Evolutionary conservation across 2,888 invertebrate species (phyloP), one percentile per base, ranked within the genome.

Genomic region (Orchestes rusci): DNA sequence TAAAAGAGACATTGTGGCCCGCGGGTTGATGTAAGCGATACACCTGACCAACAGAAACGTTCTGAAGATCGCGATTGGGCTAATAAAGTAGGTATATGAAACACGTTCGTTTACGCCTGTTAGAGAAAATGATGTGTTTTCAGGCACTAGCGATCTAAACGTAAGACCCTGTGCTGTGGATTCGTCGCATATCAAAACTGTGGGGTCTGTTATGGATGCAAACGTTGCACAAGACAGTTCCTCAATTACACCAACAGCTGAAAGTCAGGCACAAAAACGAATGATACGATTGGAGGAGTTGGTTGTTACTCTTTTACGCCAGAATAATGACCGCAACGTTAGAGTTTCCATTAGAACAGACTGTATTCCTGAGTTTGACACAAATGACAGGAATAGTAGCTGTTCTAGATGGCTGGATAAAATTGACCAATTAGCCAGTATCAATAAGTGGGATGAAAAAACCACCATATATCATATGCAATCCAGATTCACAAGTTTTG

Each of bases 381-480:
- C 43, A 27, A 37, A 27, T 18, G 38, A 43, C 31, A 16, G 17
- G 13, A 42, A 23, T 17, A 19, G 27, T 10, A 42, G 36, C 37
- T 42, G 42, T 17, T 16, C 36, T 20, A 39, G 19, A 31, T 42
- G 42, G 42, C 20, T 42, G 27, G 42, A 36, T 12, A 42, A 42
- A 37, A 42, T 42, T 27, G 42, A 37, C 18, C 35, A 42, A 17
- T 16, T 42, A 16, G 20, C 36, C 10, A 7, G 31, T 43, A 43
- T 43, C 27, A 43, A 43, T 13, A 16, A 16, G 38, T 43, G 43
- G 39, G 31, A 43, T 31, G 43, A 43, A 29, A 43, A 39, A 17
- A 43, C 29, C 5, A 43, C 30, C 10, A 18, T 43, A 8, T 43
- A 43, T 23, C 43, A 43, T 23, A 43, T 42, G 42, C 35, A 42